phyloP scores from a whole-genome alignment of 1,140 invertebrate species.

The Metopolophium dirhodum region DNA sequence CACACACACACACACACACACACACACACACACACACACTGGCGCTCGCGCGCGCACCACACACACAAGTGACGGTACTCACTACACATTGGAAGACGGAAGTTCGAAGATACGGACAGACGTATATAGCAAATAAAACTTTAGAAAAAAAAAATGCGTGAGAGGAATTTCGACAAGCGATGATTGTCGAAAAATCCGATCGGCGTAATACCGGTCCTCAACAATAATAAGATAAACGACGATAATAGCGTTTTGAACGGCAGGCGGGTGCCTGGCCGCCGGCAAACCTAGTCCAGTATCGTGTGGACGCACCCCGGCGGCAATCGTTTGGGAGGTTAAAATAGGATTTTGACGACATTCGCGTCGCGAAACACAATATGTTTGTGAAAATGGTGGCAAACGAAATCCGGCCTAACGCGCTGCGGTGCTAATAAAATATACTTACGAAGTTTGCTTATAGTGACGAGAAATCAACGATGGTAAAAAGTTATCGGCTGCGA shows the following conservation, averaged over 20 bases:
- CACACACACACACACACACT: not conserved
- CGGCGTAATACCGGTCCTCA: too few species aligned
- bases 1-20: not conserved
- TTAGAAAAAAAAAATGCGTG: too few species aligned
- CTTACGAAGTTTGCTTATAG: not conserved
- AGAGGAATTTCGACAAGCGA: not conserved
- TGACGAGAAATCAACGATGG: not conserved
- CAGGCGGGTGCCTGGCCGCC: not conserved
- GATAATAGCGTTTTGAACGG: not conserved
- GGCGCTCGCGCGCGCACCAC: too few species aligned
- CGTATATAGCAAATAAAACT: too few species aligned
- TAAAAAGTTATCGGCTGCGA: not conserved
- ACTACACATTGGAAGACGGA: not conserved
- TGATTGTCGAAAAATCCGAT: not conserved
- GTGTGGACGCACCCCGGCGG: not conserved
- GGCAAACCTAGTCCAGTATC: not conserved
- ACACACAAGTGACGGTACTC: not conserved
- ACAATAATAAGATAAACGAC: not conserved
- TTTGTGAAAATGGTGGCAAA: not conserved
- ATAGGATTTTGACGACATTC: too few species aligned
- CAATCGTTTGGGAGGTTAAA: too few species aligned
- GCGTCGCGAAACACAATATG: too few species aligned
- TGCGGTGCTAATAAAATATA: not conserved
- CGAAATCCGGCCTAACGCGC: not conserved
- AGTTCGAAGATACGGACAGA: not conserved